A percentile compares a stretch with the other conserved stretches of the same genome.
Conservation (phyloP, 2,888 invertebrate species). For the Nomada lathburiana region DNA sequence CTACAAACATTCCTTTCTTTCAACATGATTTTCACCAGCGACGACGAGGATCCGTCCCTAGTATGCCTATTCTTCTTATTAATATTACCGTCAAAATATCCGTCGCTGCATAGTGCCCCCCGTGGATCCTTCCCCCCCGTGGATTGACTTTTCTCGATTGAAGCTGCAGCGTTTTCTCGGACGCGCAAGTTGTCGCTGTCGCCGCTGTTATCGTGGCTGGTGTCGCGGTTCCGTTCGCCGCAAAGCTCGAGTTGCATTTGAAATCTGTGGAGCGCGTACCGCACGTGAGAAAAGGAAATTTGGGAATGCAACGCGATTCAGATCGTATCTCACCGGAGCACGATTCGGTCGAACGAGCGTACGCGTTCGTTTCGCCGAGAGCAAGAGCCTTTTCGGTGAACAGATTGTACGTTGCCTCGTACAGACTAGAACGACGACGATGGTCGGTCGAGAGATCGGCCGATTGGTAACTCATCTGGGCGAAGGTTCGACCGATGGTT, state of each 20-base stretch:
- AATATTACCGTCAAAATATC: constrained; percentile 89
- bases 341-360: constrained; percentile 84
- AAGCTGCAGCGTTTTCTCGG: constrained; percentile 36
- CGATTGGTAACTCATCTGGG: background rate
- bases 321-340: constrained; percentile 81
- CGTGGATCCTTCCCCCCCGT: constrained; percentile 83
- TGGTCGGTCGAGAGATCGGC: background rate
- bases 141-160: constrained; percentile 75
- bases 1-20: constrained; percentile 78
- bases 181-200: background rate
- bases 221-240: constrained; percentile 83
- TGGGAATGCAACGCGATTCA: too few relatives aligned
- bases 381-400: constrained; percentile 77
- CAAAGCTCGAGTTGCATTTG: constrained; percentile 86
- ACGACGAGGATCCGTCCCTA: too few relatives aligned
- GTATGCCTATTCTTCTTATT: too few relatives aligned
- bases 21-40: too few relatives aligned
- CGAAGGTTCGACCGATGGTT: background rate
- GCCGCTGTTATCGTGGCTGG: constrained; percentile 64
- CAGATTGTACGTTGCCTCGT: constrained; percentile 78
- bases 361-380: constrained; percentile 76
- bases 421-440: constrained; percentile 74
- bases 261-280: constrained; percentile 84
- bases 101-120: constrained; percentile 92
- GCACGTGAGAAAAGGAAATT: background rate